Evolutionary conservation across 2,888 invertebrate genomes (phyloP).

Genomic region (Lamellibrachia columna): DNA sequence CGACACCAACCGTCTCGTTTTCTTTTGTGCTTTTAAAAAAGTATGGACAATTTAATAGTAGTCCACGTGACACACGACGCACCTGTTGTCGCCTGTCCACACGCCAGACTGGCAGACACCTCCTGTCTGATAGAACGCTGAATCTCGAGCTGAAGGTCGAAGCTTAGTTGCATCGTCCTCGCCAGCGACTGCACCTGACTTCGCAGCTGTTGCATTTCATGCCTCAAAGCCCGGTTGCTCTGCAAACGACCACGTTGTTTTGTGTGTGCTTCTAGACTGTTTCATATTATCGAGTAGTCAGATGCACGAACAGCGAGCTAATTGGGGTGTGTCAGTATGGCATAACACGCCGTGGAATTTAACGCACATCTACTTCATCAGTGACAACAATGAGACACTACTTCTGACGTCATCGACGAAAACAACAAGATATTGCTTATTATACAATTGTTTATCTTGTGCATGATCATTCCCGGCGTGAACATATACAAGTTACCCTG

Average conservation of each 20-base stretch:
- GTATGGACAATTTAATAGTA: neutral
- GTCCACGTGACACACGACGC: neutral
- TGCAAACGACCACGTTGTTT: slow-evolving; percentile 39
- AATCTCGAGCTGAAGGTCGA: slow-evolving; percentile 63
- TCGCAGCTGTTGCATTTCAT: slow-evolving; percentile 57
- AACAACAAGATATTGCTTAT: no score
- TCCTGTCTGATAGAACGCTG: slow-evolving; percentile 64
- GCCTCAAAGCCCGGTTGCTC: slow-evolving; percentile 54
- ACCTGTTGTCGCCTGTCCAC: slow-evolving; percentile 18
- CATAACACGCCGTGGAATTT: neutral
- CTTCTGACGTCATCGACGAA: neutral
- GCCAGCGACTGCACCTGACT: slow-evolving; percentile 61
- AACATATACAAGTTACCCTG: no score
- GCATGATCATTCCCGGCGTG: no score
- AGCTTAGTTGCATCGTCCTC: slow-evolving; percentile 60
- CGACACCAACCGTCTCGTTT: neutral
- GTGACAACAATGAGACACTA: neutral
- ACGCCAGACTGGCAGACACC: slow-evolving; percentile 53
- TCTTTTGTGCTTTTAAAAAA: neutral
- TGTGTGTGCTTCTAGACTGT: neutral
- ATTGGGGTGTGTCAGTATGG: neutral
- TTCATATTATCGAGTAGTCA: neutral
- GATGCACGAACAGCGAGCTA: neutral
- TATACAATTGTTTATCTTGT: no score
- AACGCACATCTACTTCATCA: neutral